Evolutionary conservation across 2,113 vertebrate genomes (phyloP).

Genomic region (Galbula dea): DNA sequence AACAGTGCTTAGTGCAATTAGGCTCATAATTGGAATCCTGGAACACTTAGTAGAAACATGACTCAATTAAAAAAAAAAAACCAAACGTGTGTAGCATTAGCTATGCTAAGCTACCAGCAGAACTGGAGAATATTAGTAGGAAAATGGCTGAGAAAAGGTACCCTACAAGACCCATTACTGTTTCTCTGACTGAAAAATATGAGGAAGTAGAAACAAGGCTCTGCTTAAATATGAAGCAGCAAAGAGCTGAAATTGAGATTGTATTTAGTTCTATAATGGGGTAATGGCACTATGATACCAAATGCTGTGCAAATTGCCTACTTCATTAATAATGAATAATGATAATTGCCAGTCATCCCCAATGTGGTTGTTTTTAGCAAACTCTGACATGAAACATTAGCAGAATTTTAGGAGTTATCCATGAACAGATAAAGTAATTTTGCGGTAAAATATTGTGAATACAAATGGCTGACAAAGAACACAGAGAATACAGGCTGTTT

Average conservation of each 20-base stretch:
- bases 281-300: neutral
- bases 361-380: neutral
- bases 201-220: neutral
- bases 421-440: neutral
- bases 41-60: neutral
- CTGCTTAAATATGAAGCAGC: neutral
- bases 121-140: neutral
- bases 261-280: neutral
- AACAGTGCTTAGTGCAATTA: neutral
- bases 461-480: neutral
- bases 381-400: neutral
- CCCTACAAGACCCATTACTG: neutral
- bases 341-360: neutral
- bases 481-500: neutral
- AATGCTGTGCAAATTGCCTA: neutral
- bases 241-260: neutral
- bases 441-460: neutral
- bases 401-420: neutral
- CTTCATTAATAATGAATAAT: accelerated
- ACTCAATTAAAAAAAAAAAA: neutral
- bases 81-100: neutral
- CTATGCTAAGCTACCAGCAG: neutral
- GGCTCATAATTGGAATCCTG: neutral
- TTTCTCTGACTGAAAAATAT: neutral
- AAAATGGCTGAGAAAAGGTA: neutral